These are phyloP conservation scores for Lepetodrilus schrolli DNA, from an alignment of 2,888 invertebrate genomes.

Conservation along the genomic window DNA sequence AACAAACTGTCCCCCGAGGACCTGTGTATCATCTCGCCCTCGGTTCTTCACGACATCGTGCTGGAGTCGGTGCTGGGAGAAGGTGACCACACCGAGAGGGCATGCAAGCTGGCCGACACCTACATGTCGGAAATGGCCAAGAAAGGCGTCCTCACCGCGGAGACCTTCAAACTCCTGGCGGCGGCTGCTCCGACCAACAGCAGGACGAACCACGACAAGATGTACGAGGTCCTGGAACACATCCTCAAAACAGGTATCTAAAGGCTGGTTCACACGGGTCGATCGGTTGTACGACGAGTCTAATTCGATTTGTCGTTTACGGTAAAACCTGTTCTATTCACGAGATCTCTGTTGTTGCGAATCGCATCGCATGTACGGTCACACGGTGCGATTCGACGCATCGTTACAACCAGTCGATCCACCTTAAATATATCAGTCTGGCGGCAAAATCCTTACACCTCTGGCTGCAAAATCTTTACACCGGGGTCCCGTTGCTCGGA, in stretches of 20 bases:
- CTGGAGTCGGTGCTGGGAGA: conserved; percentile 53
- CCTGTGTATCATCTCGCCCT: conserved; percentile 66
- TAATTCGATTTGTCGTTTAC: no score
- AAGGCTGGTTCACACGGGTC: no score
- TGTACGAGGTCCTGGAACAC: conserved; percentile 68
- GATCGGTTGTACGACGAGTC: no score
- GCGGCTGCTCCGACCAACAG: conserved; percentile 63
- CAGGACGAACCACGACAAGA: conserved; percentile 63
- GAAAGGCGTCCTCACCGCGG: conserved; percentile 66
- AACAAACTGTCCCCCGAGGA: conserved; percentile 62
- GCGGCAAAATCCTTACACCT: no score
- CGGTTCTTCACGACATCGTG: conserved; percentile 66
- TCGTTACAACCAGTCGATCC: no score
- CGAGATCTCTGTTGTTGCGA: no score
- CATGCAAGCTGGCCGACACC: conserved; percentile 64
- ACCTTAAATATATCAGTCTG: no score
- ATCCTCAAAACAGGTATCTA: conserved; percentile 70
- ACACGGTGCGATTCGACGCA: no score
- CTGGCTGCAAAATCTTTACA: no score
- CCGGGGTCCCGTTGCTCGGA: no score
- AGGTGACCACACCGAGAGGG: conserved; percentile 47
- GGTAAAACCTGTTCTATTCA: no score
- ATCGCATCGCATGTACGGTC: no score
- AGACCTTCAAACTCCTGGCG: conserved; percentile 68
- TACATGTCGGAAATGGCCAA: conserved; percentile 68